These are phyloP conservation scores for Leucoraja erinaceus DNA, from an alignment of 2,113 vertebrate genomes.

Conservation along the genomic window DNA sequence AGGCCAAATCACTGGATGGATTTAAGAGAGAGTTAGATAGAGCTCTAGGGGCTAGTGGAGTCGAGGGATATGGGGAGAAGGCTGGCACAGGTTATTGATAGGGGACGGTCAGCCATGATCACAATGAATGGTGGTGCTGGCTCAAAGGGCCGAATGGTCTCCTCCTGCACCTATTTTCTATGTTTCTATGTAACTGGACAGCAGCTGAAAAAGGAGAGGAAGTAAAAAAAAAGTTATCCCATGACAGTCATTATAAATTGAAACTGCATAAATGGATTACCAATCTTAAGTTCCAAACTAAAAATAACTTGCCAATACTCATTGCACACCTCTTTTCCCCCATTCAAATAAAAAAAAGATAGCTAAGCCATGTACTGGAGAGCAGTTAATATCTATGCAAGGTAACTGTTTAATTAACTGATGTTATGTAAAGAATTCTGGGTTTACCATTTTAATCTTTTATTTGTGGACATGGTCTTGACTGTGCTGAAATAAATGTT, in stretches of 20 bases:
- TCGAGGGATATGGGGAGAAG: too few relatives aligned
- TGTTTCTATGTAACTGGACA: background rate
- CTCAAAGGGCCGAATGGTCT: too few relatives aligned
- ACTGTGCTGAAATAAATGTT: background rate
- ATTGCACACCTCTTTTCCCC: background rate
- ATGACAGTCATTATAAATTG: background rate
- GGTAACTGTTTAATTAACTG: too few relatives aligned
- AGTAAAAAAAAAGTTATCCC: background rate
- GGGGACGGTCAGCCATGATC: too few relatives aligned
- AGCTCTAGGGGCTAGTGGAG: too few relatives aligned
- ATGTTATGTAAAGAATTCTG: too few relatives aligned
- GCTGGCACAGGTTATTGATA: too few relatives aligned
- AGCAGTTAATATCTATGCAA: background rate
- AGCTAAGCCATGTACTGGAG: background rate
- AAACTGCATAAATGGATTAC: too few relatives aligned
- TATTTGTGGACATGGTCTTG: background rate
- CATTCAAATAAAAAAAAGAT: background rate
- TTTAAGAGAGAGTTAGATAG: too few relatives aligned
- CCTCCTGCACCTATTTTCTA: too few relatives aligned
- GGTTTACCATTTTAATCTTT: background rate
- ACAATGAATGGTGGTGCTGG: too few relatives aligned
- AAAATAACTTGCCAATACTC: background rate
- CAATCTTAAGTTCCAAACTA: background rate
- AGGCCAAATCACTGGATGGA: too few relatives aligned
- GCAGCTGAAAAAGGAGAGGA: background rate